These are phyloP conservation scores for Hylia prasina DNA, from an alignment of 2,113 vertebrate genomes.

Conservation along the genomic window DNA sequence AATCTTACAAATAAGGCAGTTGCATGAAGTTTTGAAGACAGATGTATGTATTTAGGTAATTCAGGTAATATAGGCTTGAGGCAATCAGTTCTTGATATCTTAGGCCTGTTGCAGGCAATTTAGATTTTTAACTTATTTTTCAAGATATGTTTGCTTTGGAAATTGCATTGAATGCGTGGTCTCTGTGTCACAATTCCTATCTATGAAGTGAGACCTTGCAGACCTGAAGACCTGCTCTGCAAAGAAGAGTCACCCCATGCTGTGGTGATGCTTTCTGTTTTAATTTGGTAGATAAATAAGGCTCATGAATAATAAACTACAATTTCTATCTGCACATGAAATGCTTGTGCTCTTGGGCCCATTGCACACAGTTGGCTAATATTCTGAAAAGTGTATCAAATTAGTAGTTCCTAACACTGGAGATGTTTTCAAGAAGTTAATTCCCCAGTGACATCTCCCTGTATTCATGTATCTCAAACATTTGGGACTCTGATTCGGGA, in stretches of 20 bases:
- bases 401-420: background rate
- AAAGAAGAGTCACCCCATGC: fast-evolving
- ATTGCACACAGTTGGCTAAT: background rate
- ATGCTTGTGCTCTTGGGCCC: background rate
- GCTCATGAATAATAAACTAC: background rate
- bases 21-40: background rate
- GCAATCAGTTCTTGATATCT: background rate
- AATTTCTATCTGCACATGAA: background rate
- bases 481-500: background rate
- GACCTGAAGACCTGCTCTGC: background rate
- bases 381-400: background rate
- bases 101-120: background rate
- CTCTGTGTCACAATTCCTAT: background rate
- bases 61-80: background rate
- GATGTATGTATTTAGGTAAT: background rate
- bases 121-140: background rate
- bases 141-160: background rate
- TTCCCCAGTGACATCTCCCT: background rate
- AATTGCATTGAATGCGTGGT: background rate
- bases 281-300: background rate
- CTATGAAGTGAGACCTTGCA: background rate
- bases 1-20: background rate
- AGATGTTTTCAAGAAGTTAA: background rate
- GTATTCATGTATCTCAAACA: background rate
- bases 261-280: background rate